A percentile compares a stretch with the other conserved stretches of the same genome.
Evolutionary conservation across 2,797 vertebrate genomes (phyloP).

Genomic region (Lutjanus argentimaculatus): DNA sequence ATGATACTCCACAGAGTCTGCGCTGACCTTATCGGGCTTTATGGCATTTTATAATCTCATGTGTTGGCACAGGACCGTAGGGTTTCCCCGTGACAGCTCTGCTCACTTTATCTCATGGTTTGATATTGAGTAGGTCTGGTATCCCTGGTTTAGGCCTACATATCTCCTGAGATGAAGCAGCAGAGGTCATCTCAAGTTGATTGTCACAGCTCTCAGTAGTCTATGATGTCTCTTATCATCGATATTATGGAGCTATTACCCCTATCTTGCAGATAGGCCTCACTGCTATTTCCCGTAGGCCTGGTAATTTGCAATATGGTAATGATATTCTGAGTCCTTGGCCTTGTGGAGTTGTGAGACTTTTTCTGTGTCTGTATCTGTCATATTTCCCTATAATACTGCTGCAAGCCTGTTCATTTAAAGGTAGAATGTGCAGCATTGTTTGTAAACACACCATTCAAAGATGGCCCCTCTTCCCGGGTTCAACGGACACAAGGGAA

Average conservation of each 20-base stretch:
- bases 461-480: too few species aligned
- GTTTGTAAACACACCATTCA: too few species aligned
- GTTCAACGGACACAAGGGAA: too few species aligned
- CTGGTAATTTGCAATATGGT: constrained; percentile 48
- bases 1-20: constrained; percentile 32
- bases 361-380: neutral
- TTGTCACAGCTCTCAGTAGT: constrained; percentile 39
- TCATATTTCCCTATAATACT: neutral
- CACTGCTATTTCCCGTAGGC: constrained; percentile 41
- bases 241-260: constrained; percentile 56
- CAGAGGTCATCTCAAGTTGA: constrained; percentile 46
- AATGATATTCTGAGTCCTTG: constrained; percentile 32
- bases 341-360: constrained; percentile 33
- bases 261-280: constrained; percentile 49
- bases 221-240: constrained; percentile 61
- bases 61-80: constrained; percentile 8
- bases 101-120: constrained; percentile 35
- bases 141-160: constrained; percentile 7
- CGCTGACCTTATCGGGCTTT: constrained; percentile 59
- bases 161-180: constrained; percentile 5
- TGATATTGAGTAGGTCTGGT: constrained; percentile 7
- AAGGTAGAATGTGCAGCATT: too few species aligned
- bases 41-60: constrained; percentile 37
- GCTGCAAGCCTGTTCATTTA: neutral
- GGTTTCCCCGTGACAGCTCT: neutral